Base-by-base conservation (phyloP, 2,113 vertebrate species). In the Solenodon paradoxus region DNA sequence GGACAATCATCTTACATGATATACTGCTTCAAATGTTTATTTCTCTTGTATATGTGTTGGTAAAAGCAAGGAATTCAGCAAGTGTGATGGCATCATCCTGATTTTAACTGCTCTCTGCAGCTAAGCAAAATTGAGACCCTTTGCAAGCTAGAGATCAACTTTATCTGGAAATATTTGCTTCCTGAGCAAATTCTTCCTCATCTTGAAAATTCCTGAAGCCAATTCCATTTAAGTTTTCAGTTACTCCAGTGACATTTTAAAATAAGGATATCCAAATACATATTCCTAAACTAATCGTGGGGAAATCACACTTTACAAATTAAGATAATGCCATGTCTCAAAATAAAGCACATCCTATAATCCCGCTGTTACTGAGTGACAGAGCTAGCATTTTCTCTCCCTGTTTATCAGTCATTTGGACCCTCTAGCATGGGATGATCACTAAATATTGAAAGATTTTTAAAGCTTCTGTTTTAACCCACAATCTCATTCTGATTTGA, bases 401-500 rank as follows among this genome's bases (percentile, higher is more conserved):
- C 64, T 24, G 0, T 96, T 97, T 97, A 64, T 75, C 88, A 69
- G 32, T 92, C 93, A 98, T 97, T 86, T 96, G 93, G 95, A 90
- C 80, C 81, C 86, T 97, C 35, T 0, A 0, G 79, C 35, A 87
- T 95, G 95, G 93, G 93, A 55, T 88, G 82, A 90, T 94, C 93
- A 97, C 45, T 94, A 94, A 97, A 96, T 97, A 97, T 64, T 97
- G 96, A 95, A 97, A 96, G 88, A 74, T 82, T 96, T 97, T 77
- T 51, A 98, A 98, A 96, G 92, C 91, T 96, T 96, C 72, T 78
- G 71, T 97, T 97, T 98, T 95, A 94, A 90, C 74, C 81, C 61
- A 84, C 96, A 96, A 90, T 87, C 96, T 97, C 96, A 93, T 97
- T 96, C 98, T 97, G 98, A 96, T 97, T 98, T 98, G 98, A 97